Evolutionary conservation across 1,140 invertebrate species (phyloP).

Genomic region (Heliconius eleuchia): DNA sequence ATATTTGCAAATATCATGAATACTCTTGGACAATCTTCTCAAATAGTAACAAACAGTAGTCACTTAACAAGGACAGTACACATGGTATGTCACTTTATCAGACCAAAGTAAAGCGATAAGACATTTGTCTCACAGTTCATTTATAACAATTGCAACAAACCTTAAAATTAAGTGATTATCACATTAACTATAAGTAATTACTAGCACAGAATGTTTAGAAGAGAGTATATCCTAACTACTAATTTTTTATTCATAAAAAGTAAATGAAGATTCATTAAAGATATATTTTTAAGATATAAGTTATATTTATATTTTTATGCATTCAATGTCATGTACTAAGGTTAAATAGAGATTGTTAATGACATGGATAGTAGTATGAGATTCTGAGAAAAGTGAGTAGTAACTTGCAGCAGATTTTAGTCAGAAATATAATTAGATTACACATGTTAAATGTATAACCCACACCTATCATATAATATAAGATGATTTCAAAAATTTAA

Average conservation of each 20-base stretch:
- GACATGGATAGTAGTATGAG: slow-evolving; percentile 50
- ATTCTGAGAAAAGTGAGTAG: slow-evolving; percentile 46
- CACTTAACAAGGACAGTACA: slow-evolving; percentile 30
- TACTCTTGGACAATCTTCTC: slow-evolving; percentile 35
- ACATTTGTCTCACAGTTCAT: slow-evolving; percentile 38
- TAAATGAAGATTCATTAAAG: slow-evolving; percentile 31
- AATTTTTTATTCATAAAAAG: slow-evolving; percentile 26
- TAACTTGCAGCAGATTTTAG: slow-evolving; percentile 30
- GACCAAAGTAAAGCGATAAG: slow-evolving; percentile 39
- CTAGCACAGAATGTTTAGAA: slow-evolving; percentile 43
- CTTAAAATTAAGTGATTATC: slow-evolving; percentile 42
- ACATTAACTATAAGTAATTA: slow-evolving; percentile 41
- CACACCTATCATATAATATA: slow-evolving; percentile 15
- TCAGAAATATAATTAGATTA: slow-evolving; percentile 36
- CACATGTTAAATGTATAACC: slow-evolving; percentile 18
- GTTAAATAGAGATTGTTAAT: slow-evolving; percentile 37
- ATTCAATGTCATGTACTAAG: slow-evolving; percentile 41
- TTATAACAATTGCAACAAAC: slow-evolving; percentile 46
- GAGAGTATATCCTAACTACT: slow-evolving; percentile 35
- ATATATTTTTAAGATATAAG: slow-evolving; percentile 34
- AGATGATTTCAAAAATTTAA: slow-evolving; percentile 15
- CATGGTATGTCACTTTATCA: slow-evolving; percentile 27
- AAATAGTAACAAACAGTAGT: slow-evolving; percentile 38
- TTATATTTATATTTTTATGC: slow-evolving; percentile 18
- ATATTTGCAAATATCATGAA: slow-evolving; percentile 25